These are phyloP conservation scores for Bombyx mandarina DNA, from an alignment of 1,140 invertebrate species.

Conservation along the genomic window DNA sequence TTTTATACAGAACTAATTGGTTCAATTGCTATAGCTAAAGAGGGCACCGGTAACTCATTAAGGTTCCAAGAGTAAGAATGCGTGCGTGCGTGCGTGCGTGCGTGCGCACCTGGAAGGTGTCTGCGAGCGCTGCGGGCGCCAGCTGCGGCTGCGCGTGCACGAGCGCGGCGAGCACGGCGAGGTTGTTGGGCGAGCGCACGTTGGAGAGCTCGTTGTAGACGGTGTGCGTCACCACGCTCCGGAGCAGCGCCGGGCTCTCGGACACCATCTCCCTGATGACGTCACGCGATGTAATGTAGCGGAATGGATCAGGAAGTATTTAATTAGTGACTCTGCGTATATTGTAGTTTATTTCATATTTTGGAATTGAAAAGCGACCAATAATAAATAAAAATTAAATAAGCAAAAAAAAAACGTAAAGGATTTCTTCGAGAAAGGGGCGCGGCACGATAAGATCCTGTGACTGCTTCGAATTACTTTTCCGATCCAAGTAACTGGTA, in stretches of 20 bases:
- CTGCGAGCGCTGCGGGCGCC: constrained; percentile 83
- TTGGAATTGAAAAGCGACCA: no score
- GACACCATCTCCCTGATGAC: constrained; percentile 79
- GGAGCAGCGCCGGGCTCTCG: constrained; percentile 85
- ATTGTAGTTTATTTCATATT: no score
- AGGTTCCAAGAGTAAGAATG: no score
- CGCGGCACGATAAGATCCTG: no score
- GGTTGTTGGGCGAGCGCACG: constrained; percentile 93
- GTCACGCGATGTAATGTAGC: constrained; percentile 9
- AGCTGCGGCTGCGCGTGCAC: constrained; percentile 86
- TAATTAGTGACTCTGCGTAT: no score
- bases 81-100: no score
- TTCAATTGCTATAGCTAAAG: no score
- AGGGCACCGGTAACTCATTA: no score
- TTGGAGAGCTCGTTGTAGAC: constrained; percentile 96
- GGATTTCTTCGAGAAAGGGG: no score
- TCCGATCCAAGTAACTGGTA: no score
- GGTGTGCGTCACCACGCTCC: constrained; percentile 90
- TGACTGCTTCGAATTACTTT: no score
- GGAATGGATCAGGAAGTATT: not conserved
- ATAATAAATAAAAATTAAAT: not conserved
- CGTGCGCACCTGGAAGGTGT: constrained; percentile 77
- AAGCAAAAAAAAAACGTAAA: not conserved
- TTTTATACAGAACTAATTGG: no score
- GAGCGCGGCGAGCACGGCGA: constrained; percentile 88